Base-by-base conservation (phyloP, 2,113 vertebrate species). In the Amazona guildingii region DNA sequence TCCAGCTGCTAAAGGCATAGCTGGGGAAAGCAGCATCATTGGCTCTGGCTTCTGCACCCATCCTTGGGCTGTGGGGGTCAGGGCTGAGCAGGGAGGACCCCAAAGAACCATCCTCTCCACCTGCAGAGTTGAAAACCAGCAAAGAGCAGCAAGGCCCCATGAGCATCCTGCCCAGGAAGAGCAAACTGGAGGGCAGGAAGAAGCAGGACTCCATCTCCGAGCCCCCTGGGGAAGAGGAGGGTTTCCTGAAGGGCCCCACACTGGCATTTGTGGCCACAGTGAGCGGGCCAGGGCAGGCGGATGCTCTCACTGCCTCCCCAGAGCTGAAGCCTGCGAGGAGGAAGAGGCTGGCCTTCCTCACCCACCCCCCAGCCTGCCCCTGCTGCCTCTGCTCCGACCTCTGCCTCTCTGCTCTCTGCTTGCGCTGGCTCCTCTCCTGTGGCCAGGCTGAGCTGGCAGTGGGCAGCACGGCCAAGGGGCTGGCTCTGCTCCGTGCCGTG, bases 321-420 rank as follows among this genome's bases (percentile, higher is more conserved):
- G 80, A 97, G 19, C 97, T 99, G 28, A 98, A 97, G 82, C 54
- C 77, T 2, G 88, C 88, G 43, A 93, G 90, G 37, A 97, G 69
- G 61, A 96, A 91, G 28, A 96, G 70, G 33, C 98, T 98, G 13
- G 87, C 95, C 49, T 98, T 98, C 54, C 96, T 99, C 59, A 67
- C 62, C 3, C 99, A 99, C 44, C 41, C 75, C 0, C 5, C 94
- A 0, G 25, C 76, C 31, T 99, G 99, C 75, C 33, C 25, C 27
- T 99, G 99, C 82, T 78, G 85, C 2, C 98, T 98, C 69, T 99
- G 99, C 96, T 96, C 97, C 1, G 98, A 98, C 79, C 98, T 98
- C 8, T 74, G 93, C 4, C 97, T 99, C 85, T 98, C 98, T 1
- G 97, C 95, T 0, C 95, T 98, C 80, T 98, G 98, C 73, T 98